phyloP scores from a whole-genome alignment of 2,113 vertebrate species.

The Romanogobio albipinnatus region DNA sequence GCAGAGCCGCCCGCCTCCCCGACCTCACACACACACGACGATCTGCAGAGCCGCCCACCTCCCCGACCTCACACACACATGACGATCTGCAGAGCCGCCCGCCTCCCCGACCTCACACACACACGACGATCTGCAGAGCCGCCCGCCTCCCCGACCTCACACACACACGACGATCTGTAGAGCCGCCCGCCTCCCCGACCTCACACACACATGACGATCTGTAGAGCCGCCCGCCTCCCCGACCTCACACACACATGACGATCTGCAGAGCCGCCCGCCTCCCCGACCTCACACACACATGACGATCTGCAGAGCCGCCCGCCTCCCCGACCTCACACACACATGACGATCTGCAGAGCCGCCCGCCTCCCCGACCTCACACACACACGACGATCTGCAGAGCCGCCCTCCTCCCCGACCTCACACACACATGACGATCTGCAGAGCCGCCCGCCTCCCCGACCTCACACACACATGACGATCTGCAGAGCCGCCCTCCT shows the following conservation, averaged over 20 bases:
- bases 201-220: conserved; percentile 67
- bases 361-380: not conserved
- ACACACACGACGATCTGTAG: conserved; percentile 73
- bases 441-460: conserved; percentile 57
- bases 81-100: conserved; percentile 74
- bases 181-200: conserved; percentile 12
- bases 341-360: conserved; percentile 74
- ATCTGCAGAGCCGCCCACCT: conserved; percentile 74
- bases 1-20: conserved; percentile 57
- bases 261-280: conserved; percentile 74
- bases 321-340: not conserved
- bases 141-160: not conserved
- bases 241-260: not conserved
- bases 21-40: not conserved
- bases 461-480: not conserved
- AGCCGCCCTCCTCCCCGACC: conserved; percentile 10
- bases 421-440: conserved; percentile 67
- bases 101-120: not conserved
- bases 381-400: conserved; percentile 73
- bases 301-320: conserved; percentile 74
- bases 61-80: not conserved
- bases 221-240: conserved; percentile 57
- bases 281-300: not conserved
- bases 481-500: conserved; percentile 74
- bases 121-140: conserved; percentile 73